Conservation (phyloP, 92 coral and sea anemone genomes). For the Palythoa grandis region DNA sequence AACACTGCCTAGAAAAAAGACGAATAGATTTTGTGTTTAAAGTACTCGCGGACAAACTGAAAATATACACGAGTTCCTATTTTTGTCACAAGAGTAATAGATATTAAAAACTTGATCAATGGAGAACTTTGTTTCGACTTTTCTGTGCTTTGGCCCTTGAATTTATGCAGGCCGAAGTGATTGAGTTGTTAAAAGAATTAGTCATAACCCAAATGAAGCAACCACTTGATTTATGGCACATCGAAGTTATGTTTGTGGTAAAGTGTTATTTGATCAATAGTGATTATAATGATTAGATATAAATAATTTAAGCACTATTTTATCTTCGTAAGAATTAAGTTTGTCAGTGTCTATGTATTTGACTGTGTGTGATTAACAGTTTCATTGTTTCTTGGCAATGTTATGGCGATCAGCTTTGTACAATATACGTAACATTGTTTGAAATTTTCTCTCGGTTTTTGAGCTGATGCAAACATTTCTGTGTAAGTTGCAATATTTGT, state of each 20-base stretch:
- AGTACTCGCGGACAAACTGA: too few species aligned
- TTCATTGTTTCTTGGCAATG: neutral
- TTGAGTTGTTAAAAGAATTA: neutral
- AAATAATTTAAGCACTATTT: slow-evolving; percentile 24
- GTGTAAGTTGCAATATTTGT: slow-evolving; percentile 3
- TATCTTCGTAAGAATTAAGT: neutral
- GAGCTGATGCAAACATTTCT: neutral
- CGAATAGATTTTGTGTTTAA: too few species aligned
- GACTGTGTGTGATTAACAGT: neutral
- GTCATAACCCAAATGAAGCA: neutral
- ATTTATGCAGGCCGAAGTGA: neutral
- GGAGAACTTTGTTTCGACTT: too few species aligned
- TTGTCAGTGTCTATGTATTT: neutral
- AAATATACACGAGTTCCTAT: too few species aligned
- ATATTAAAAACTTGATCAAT: too few species aligned
- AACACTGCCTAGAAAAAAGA: too few species aligned
- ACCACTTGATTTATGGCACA: slow-evolving; percentile 11
- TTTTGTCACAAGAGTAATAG: too few species aligned
- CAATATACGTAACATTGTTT: neutral
- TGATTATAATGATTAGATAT: slow-evolving; percentile 17
- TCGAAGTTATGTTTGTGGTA: slow-evolving; percentile 18
- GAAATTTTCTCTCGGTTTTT: neutral
- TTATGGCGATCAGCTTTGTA: neutral
- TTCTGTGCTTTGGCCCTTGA: too few species aligned
- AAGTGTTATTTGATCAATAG: slow-evolving; percentile 8